phyloP scores from a whole-genome alignment of 2,113 vertebrate species.

The Burhinus oedicnemus region DNA sequence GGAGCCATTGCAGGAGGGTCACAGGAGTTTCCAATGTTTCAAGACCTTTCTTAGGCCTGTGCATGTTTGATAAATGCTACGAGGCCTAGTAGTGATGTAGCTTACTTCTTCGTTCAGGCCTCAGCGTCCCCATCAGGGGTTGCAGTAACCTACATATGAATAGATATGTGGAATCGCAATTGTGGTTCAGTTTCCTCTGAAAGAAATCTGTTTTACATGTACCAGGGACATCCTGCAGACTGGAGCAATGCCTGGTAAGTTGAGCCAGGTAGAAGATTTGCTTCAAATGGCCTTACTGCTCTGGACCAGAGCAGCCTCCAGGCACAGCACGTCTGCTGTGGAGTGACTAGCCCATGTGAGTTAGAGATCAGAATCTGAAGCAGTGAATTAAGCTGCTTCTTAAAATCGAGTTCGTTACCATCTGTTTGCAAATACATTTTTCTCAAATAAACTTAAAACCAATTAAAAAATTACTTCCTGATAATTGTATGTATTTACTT shows the following conservation, averaged over 20 bases:
- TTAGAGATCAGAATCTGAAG: not conserved
- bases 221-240: not conserved
- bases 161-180: not conserved
- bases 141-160: not conserved
- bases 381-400: not conserved
- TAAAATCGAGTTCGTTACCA: not conserved
- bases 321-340: not conserved
- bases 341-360: not conserved
- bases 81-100: not conserved
- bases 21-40: not conserved
- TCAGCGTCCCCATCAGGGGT: not conserved
- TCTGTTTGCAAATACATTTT: not conserved
- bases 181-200: not conserved
- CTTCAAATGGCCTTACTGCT: not conserved
- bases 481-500: not conserved
- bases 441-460: not conserved
- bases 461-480: not conserved
- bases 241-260: not conserved
- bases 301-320: not conserved
- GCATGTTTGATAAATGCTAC: not conserved
- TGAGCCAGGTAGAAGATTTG: not conserved
- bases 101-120: not conserved
- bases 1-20: not conserved
- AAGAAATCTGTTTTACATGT: not conserved
- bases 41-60: not conserved